Base-by-base conservation (phyloP, 2,888 invertebrate genomes). In the Corythucha ciliata region DNA sequence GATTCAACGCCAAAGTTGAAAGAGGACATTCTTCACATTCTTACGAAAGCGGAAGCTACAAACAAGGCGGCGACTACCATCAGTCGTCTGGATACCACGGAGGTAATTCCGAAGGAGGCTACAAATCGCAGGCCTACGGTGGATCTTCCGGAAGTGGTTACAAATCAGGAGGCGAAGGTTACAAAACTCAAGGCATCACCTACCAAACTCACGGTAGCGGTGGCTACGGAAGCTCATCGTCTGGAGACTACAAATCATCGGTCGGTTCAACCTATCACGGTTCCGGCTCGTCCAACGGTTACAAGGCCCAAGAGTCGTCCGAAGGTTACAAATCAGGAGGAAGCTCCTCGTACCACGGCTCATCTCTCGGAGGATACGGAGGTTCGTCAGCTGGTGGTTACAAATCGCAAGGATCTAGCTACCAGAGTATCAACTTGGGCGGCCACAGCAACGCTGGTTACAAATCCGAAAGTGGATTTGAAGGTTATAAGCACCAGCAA, bases 1-100 rank as follows among this genome's bases (percentile, higher is more conserved):
- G 83, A 63, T 83, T 83, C 72, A 80, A 81, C 66, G 82, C 83
- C 53, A 73, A 76, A 64, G 80, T 83, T 33, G 45, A 49, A 41
- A 33, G 46, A 8, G 58, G 54, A 10, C 39, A 40, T 16, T 39
- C 48, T 22, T 27, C 37, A 14, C 48, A 48, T 40, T n/a, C n/a
- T n/a, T n/a, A n/a, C n/a, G n/a, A n/a, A n/a, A n/a, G n/a, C 32
- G 52, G 47, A 47, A 47, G 52, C 41, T 52, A 52, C 39, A 40
- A 52, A 36, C 37, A 44, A 21, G 33, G 33, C 14, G 18, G 33
- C 7, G 14, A 14, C 33, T 14, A 18, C 4, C 3, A 7, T 33
- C 4, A 33, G 4, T 33, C 33, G 5, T 5, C 5, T 18, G 37
- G 37, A 12, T 42, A 36, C 16, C 39, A 48, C 48, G 24, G 18